These are phyloP conservation scores for Burhinus oedicnemus DNA, from an alignment of 2,113 vertebrate species.

Conservation along the genomic window DNA sequence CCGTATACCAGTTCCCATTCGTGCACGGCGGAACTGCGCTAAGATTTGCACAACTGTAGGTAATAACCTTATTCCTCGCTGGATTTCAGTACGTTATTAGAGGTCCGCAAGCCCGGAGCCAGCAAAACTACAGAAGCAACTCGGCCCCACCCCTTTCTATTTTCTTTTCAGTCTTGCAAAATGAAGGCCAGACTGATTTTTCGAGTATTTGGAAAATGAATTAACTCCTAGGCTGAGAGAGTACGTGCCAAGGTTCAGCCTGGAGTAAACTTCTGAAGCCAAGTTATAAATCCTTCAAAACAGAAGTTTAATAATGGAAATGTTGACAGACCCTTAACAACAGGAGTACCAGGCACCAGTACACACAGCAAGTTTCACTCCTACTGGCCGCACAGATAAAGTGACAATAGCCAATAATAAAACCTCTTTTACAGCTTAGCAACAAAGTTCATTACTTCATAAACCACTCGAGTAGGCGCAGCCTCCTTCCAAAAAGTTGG, in stretches of 20 bases:
- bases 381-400: background rate
- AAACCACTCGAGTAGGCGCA: background rate
- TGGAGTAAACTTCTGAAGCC: background rate
- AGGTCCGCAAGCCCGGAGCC: background rate
- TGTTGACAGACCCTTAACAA: constrained; percentile 38
- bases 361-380: background rate
- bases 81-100: background rate
- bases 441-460: constrained; percentile 44
- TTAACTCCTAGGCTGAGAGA: constrained; percentile 18
- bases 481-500: constrained; percentile 25
- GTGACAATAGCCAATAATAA: constrained; percentile 14
- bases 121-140: background rate
- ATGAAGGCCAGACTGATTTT: background rate
- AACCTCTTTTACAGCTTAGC: constrained; percentile 22
- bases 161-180: background rate
- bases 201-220: constrained; percentile 54
- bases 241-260: constrained; percentile 23
- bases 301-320: constrained; percentile 59
- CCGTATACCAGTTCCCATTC: background rate
- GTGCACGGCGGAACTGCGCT: rapidly evolving
- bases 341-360: background rate
- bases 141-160: background rate
- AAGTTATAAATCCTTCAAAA: constrained; percentile 28
- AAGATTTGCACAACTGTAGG: background rate
- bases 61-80: background rate